Percentiles rank a stretch among this genome's conserved stretches.
Evolutionary conservation across 2,797 vertebrate species (phyloP).

Genomic region (Champsocephalus esox): DNA sequence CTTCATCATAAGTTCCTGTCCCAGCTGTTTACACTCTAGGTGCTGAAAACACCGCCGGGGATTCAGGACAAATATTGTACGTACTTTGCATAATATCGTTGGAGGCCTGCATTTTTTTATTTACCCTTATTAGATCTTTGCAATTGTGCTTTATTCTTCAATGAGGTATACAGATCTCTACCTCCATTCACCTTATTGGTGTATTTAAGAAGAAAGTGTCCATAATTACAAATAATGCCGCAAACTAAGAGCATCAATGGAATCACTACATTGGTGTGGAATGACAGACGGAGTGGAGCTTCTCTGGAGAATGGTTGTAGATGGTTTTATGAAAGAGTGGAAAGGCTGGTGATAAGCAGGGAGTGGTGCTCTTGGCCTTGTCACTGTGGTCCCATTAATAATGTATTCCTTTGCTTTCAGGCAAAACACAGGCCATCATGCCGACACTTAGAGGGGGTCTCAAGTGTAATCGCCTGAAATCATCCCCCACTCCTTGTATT

Average conservation of each 20-base stretch:
- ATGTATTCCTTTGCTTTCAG: slow-evolving; percentile 79
- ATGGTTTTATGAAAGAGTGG: slow-evolving; percentile 51
- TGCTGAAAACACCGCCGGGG: background rate
- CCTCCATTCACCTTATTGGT: background rate
- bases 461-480: slow-evolving; percentile 52
- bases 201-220: background rate
- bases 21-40: background rate
- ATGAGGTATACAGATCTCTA: background rate
- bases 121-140: background rate
- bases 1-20: background rate
- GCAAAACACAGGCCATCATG: slow-evolving; percentile 48
- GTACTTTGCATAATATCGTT: background rate
- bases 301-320: slow-evolving; percentile 22
- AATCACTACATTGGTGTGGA: slow-evolving; percentile 17
- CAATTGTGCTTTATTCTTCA: background rate
- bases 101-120: background rate
- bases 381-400: slow-evolving; percentile 69
- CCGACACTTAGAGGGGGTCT: slow-evolving; percentile 45
- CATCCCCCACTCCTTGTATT: slow-evolving; percentile 35
- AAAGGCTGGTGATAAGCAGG: slow-evolving; percentile 38
- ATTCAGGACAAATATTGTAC: background rate
- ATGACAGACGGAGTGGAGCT: slow-evolving; percentile 8
- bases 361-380: slow-evolving; percentile 54
- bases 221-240: background rate
- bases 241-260: background rate